phyloP scores from a whole-genome alignment of 1,140 invertebrate species.

The Homarus americanus region DNA sequence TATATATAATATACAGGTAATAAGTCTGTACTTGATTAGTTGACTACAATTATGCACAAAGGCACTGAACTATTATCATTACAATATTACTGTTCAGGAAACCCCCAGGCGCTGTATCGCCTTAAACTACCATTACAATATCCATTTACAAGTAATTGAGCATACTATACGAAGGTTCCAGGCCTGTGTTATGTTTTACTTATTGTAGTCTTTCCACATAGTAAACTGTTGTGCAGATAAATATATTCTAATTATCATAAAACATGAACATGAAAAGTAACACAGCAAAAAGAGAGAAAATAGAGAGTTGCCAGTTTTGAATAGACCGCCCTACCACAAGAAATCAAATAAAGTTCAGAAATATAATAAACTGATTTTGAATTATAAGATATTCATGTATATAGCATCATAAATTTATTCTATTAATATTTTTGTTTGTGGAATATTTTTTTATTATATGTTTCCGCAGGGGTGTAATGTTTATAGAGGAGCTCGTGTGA shows the following conservation, averaged over 20 bases:
- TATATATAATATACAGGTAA: too few species aligned
- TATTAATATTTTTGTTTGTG: background rate
- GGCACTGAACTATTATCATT: too few species aligned
- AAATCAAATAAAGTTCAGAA: background rate
- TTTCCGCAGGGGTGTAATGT: slow-evolving; percentile 8
- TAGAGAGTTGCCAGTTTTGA: slow-evolving; percentile 7
- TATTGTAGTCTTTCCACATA: too few species aligned
- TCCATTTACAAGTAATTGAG: too few species aligned
- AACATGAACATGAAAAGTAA: background rate
- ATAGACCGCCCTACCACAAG: background rate
- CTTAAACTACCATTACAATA: too few species aligned
- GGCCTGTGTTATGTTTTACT: too few species aligned
- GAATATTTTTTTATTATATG: background rate
- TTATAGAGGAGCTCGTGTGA: slow-evolving; percentile 54
- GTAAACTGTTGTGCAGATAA: too few species aligned
- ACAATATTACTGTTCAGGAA: too few species aligned
- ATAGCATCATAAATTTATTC: background rate
- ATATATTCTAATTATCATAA: background rate
- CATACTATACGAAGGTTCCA: too few species aligned
- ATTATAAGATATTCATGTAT: background rate
- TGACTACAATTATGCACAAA: too few species aligned
- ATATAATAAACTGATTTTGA: background rate
- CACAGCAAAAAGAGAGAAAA: background rate
- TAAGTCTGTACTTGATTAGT: too few species aligned
- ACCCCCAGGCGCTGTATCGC: too few species aligned